A percentile compares a stretch with the other conserved stretches of the same genome.
These are phyloP conservation scores for Lemur catta DNA, from an alignment of 2,797 vertebrate species.

Conservation along the genomic window DNA sequence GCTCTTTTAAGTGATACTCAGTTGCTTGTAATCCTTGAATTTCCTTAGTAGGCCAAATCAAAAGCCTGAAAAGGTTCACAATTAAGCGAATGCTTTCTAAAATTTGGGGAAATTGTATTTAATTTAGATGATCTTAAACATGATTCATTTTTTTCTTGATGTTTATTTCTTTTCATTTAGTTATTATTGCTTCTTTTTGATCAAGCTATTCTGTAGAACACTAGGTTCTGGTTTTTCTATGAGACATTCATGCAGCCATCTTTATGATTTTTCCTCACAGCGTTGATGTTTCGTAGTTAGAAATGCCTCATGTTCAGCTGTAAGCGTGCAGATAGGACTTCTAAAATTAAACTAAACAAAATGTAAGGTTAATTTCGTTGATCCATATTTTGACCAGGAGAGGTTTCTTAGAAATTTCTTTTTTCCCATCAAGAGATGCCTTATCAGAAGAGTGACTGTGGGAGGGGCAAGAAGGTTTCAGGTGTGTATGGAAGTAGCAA, in stretches of 20 bases:
- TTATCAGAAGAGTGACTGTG: neutral
- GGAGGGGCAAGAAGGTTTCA: neutral
- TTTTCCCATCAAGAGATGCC: neutral
- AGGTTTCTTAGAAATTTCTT: constrained; percentile 1
- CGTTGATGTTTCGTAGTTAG: constrained; percentile 52
- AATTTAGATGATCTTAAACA: constrained; percentile 58
- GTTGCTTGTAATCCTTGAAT: neutral
- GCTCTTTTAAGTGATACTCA: neutral
- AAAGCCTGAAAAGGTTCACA: neutral
- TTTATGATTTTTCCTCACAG: constrained; percentile 76
- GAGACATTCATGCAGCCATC: constrained; percentile 75
- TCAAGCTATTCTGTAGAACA: constrained; percentile 61
- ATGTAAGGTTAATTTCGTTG: neutral
- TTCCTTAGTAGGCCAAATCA: neutral
- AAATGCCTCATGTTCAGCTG: neutral
- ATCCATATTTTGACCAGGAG: neutral
- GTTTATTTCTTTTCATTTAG: constrained; percentile 69
- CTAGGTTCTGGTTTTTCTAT: constrained; percentile 64
- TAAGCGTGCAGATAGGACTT: neutral
- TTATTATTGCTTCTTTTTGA: constrained; percentile 73
- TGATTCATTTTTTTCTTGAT: constrained; percentile 66
- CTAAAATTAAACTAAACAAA: neutral
- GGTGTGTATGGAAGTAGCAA: neutral
- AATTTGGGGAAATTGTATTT: constrained; percentile 22
- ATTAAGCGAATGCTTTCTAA: constrained; percentile 40